These are phyloP conservation scores for Tupaia chinensis DNA, from an alignment of 2,113 vertebrate genomes.

Conservation along the genomic window DNA sequence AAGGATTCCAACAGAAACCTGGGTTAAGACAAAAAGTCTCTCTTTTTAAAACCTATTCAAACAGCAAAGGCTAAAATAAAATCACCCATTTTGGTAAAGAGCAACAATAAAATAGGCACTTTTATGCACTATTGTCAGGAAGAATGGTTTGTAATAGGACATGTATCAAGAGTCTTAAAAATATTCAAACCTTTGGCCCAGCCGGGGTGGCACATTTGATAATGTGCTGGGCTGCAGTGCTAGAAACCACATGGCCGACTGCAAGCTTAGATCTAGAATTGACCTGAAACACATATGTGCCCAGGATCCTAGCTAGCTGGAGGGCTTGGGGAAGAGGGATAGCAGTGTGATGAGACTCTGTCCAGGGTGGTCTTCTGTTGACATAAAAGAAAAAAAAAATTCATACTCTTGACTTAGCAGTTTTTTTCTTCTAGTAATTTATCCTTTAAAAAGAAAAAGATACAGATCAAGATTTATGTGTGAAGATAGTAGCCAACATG, in stretches of 20 bases:
- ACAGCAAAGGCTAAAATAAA: constrained; percentile 40
- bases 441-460: background rate
- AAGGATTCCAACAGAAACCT: constrained; percentile 32
- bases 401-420: background rate
- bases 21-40: constrained; percentile 18
- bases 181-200: background rate
- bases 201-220: too few relatives aligned
- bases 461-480: background rate
- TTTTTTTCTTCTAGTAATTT: constrained; percentile 56
- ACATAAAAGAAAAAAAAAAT: background rate
- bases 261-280: too few relatives aligned
- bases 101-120: background rate
- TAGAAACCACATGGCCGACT: too few relatives aligned
- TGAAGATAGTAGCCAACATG: background rate
- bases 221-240: too few relatives aligned
- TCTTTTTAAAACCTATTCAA: background rate
- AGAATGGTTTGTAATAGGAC: background rate
- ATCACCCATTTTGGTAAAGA: constrained; percentile 13
- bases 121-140: background rate
- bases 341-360: too few relatives aligned
- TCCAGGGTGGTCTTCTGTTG: too few relatives aligned
- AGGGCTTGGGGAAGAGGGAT: too few relatives aligned
- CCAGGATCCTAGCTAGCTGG: too few relatives aligned
- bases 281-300: too few relatives aligned
- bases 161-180: background rate